Conservation (phyloP, 2,888 invertebrate genomes). For the Volucella inflata region DNA sequence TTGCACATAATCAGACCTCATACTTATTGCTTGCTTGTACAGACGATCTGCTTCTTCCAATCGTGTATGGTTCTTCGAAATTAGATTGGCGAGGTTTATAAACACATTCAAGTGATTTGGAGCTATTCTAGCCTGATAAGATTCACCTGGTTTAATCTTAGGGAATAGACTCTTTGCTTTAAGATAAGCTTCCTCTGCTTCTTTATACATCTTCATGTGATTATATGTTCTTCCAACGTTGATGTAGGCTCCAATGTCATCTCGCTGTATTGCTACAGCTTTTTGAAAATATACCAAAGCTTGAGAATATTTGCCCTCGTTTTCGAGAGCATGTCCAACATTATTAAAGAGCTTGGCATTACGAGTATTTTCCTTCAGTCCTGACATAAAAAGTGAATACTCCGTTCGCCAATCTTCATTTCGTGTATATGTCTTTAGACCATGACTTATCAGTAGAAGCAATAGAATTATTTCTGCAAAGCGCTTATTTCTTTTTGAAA, state of each 20-base stretch:
- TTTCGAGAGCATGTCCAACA: constrained; percentile 97
- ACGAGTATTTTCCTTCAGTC: constrained; percentile 90
- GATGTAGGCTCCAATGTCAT: constrained; percentile 98
- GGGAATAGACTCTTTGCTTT: constrained; percentile 95
- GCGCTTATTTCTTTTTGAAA: constrained; percentile 82
- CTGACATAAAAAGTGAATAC: constrained; percentile 96
- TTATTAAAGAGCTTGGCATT: constrained; percentile 99
- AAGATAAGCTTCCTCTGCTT: constrained; percentile 96
- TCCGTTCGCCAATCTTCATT: constrained; percentile 98
- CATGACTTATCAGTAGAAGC: constrained; percentile 90
- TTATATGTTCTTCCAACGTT: constrained; percentile 98
- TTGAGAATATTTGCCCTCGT: constrained; percentile 87
- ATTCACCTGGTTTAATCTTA: constrained; percentile 95
- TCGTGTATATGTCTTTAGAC: constrained; percentile 92
- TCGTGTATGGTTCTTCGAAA: constrained; percentile 95
- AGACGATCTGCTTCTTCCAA: constrained; percentile 97
- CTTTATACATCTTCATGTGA: constrained; percentile 92
- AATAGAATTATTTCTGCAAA: constrained; percentile 83
- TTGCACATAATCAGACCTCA: constrained; percentile 95
- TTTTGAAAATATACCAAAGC: constrained; percentile 96
- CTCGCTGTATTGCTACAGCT: constrained; percentile 96
- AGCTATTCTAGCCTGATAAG: constrained; percentile 97
- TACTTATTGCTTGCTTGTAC: constrained; percentile 97
- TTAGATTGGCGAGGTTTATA: constrained; percentile 96
- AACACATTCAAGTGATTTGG: constrained; percentile 98